Conservation (phyloP, 2,113 vertebrate species). For the Acrocephalus kingi region DNA sequence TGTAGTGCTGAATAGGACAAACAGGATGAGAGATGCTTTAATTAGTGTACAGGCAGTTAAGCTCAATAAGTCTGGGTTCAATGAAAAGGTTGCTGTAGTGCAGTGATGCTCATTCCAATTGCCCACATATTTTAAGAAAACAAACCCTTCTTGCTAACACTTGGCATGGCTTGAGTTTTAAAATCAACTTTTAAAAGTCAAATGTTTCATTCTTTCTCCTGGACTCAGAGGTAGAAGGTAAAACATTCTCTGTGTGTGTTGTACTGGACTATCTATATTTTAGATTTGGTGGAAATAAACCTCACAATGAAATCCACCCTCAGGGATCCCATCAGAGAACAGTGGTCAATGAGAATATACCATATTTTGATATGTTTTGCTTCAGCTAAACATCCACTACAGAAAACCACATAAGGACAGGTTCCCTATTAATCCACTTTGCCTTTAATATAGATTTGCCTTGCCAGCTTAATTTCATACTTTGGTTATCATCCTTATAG, state of each 20-base stretch:
- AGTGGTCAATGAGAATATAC: neutral
- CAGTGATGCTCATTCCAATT: neutral
- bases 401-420: neutral
- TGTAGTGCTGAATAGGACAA: neutral
- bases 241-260: neutral
- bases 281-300: neutral
- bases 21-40: conserved; percentile 44
- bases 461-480: neutral
- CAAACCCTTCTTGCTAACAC: neutral
- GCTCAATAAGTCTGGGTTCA: conserved; percentile 19
- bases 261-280: neutral
- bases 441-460: neutral
- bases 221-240: neutral
- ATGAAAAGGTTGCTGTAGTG: neutral
- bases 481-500: neutral
- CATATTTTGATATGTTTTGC: neutral
- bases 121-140: neutral
- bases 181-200: neutral
- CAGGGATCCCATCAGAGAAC: neutral
- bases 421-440: neutral
- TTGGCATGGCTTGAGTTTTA: neutral
- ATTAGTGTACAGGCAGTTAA: conserved; percentile 42
- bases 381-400: neutral
- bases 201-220: neutral
- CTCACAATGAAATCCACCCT: neutral